Evolutionary conservation across 1,140 invertebrate genomes (phyloP), one percentile per base, ranked within the genome.

Genomic region (Eufriesea mexicana): DNA sequence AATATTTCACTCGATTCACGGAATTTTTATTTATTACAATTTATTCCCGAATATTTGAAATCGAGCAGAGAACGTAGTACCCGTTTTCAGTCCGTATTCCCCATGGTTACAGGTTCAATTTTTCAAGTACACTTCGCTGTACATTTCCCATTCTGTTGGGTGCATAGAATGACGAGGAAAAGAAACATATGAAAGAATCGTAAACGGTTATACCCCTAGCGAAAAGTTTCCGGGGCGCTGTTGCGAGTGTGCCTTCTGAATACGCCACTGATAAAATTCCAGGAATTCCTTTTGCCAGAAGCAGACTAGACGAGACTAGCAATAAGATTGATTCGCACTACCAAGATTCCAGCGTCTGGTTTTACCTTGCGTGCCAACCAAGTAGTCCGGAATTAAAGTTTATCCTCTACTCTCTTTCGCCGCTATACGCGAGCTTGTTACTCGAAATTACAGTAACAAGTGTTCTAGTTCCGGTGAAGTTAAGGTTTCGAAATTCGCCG

Each of bases 211-310:
- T 35, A 49, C 18, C 20, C 20, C 8, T 49, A 25, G 28, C 5
- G 47, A 2, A 8, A 51, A n/a, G 5, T 67, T 54, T 55, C 10
- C n/a, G 9, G 20, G 28, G 12, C n/a, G 45, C 61, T n/a, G 23
- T 51, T 64, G 74, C 20, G 10, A 64, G 20, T 51, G 51, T 20
- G 42, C 25, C 61, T 47, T 28, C 51, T 54, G 75, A 67, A 77
- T 61, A 66, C 75, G 47, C 35, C 49, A 66, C 61, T 77, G 75
- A 77, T 67, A 77, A 77, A 77, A 77, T 77, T 66, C 49, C 67
- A 72, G 54, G 59, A 73, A 84, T 84, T 85, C 82, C 73, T 35
- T 84, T 54, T 49, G 67, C 82, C 59, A 83, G 61, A 62, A 61
- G 57, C 66, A 28, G 67, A 67, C 75, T 77, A 77, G 75, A 77